Evolutionary conservation across 2,113 vertebrate species (phyloP), one percentile per base, ranked within the genome.

Genomic region (Bubo scandiacus): DNA sequence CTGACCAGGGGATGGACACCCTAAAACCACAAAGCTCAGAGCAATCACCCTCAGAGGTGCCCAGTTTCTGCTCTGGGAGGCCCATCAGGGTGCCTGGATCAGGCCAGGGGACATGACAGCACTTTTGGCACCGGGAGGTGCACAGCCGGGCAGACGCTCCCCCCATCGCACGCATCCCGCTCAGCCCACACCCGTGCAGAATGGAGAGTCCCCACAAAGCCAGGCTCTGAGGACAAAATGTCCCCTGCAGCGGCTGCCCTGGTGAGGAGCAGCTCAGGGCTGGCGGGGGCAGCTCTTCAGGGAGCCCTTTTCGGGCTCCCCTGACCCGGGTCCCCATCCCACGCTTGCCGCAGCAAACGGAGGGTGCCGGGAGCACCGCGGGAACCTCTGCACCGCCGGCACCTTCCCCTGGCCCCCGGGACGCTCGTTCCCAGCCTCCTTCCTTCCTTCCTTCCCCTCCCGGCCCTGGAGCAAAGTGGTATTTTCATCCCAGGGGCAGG

Each of bases 151-250:
- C 38, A 62, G 58, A 5, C 22, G 59, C 51, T 70, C 21, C 38
- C 49, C 16, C 1, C 54, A 1, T 23, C 1, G 0, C 36, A 38
- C 38, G 2, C 63, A 8, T 11, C 5, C 94, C 55, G 34, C 74
- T 62, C 49, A 23, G 0, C 32, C 51, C 30, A 0, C 3, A 15
- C 42, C 4, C 8, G 1, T 2, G 11, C 61, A 42, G 27, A 15
- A 34, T 36, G 22, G 59, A 14, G 30, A 21, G 36, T 47, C 29
- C 79, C 63, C 59, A 21, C 63, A 55, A 2, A 68, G 43, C 34
- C 47, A 5, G 27, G 55, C 9, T 5, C 57, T 47, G 45, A 40
- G 10, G 62, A 22, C 2, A 1, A 42, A 30, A 1, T 1, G 40
- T 68, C 54, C 32, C 63, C 63, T 72, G 54, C 27, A 26, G 63